Percentiles rank a stretch among this genome's conserved stretches.
Evolutionary conservation across 2,888 invertebrate species (phyloP).

Genomic region (Neuroscelio doddi): DNA sequence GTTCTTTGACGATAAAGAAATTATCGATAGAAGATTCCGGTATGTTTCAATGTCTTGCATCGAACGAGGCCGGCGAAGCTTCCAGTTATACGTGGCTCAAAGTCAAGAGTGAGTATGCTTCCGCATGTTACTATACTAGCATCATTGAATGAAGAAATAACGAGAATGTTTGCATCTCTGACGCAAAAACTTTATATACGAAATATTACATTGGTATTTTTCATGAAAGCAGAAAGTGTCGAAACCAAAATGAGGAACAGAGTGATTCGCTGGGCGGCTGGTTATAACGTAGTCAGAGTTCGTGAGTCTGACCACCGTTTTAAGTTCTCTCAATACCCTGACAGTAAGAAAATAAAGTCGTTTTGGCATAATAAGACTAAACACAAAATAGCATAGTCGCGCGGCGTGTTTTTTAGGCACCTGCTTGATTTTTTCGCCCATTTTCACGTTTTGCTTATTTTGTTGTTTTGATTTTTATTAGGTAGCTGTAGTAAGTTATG

Average conservation of each 20-base stretch:
- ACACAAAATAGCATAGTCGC: conserved; percentile 42
- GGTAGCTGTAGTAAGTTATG: background rate
- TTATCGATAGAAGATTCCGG: conserved; percentile 90
- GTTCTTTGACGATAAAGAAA: conserved; percentile 85
- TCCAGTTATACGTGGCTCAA: conserved; percentile 93
- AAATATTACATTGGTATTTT: conserved; percentile 29
- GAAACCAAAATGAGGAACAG: conserved; percentile 63
- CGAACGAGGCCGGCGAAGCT: conserved; percentile 92
- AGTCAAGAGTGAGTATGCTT: conserved; percentile 89
- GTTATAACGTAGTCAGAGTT: conserved; percentile 71
- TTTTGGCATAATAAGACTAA: conserved; percentile 48
- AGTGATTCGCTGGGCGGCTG: conserved; percentile 69
- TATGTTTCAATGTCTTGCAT: conserved; percentile 95
- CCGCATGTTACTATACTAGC: conserved; percentile 26
- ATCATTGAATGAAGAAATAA: conserved; percentile 13
- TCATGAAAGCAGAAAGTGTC: conserved; percentile 60
- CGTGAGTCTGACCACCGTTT: conserved; percentile 70
- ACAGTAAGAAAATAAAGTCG: conserved; percentile 64
- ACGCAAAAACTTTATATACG: too few relatives aligned
- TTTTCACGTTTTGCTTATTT: conserved; percentile 11
- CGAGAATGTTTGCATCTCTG: conserved; percentile 14
- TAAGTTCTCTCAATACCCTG: conserved; percentile 70
- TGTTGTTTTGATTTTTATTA: conserved; percentile 38
- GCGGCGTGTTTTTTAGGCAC: conserved; percentile 34
- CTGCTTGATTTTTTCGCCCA: conserved; percentile 22